Evolutionary conservation across 2,888 invertebrate genomes (phyloP).

Genomic region (Nemapogon koenigi): DNA sequence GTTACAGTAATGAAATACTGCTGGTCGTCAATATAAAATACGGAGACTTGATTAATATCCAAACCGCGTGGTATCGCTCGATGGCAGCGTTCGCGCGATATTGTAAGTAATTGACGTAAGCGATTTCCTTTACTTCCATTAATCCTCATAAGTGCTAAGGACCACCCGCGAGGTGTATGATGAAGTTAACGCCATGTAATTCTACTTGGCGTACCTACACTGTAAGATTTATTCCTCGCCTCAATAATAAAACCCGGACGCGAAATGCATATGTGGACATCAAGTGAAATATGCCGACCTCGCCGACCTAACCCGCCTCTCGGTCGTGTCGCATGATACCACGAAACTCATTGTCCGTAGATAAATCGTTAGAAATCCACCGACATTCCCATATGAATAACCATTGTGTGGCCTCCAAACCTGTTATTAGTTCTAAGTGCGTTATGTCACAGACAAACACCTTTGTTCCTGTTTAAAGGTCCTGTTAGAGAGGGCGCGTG

Average conservation of each 20-base stretch:
- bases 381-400: constrained; percentile 6
- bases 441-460: constrained; percentile 6
- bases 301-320: constrained; percentile 17
- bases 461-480: constrained; percentile 3
- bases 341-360: constrained; percentile 8
- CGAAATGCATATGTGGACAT: constrained; percentile 15
- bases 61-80: neutral
- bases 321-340: constrained; percentile 1
- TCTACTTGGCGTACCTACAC: constrained; percentile 24
- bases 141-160: constrained; percentile 14
- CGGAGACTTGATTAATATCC: too few relatives aligned
- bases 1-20: too few relatives aligned
- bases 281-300: constrained; percentile 17
- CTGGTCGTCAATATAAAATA: too few relatives aligned
- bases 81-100: constrained; percentile 5
- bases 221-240: constrained; percentile 20
- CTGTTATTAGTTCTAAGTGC: constrained; percentile 8
- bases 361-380: constrained; percentile 9
- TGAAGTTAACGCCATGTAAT: constrained; percentile 25
- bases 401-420: constrained; percentile 7
- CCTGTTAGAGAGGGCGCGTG: too few relatives aligned
- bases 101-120: constrained; percentile 1
- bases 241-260: constrained; percentile 20
- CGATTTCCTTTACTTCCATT: constrained; percentile 6
- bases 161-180: constrained; percentile 34